Percentiles rank a stretch among this genome's conserved stretches.
Conservation (phyloP, 2,113 vertebrate genomes). For the Sander vitreus region DNA sequence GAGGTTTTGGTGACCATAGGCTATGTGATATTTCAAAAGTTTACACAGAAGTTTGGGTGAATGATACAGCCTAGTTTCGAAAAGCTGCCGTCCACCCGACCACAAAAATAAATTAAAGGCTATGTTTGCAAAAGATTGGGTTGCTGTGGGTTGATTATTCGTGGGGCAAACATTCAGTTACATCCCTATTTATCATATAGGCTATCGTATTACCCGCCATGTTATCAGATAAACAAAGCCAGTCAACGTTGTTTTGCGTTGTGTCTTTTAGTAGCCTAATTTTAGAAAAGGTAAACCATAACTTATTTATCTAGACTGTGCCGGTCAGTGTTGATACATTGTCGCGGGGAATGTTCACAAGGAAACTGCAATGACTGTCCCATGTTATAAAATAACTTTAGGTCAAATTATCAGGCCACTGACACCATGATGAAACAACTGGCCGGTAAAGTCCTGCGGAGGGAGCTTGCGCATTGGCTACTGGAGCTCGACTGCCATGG, state of each 20-base stretch:
- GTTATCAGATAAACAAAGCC: background rate
- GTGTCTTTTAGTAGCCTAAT: background rate
- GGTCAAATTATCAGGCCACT: background rate
- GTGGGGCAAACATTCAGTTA: background rate
- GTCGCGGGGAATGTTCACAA: background rate
- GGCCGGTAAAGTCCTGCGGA: slow-evolving; percentile 38
- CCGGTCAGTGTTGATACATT: background rate
- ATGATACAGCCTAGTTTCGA: too few relatives aligned
- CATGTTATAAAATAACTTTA: background rate
- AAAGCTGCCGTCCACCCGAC: background rate
- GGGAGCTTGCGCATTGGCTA: slow-evolving; percentile 71
- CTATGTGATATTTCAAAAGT: background rate
- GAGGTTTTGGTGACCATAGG: background rate
- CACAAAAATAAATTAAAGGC: background rate
- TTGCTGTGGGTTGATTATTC: background rate
- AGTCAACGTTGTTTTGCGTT: background rate
- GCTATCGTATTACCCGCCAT: background rate
- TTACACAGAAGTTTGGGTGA: background rate
- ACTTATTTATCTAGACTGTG: background rate
- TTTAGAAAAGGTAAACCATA: background rate
- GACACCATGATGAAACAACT: slow-evolving; percentile 33
- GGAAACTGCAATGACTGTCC: background rate
- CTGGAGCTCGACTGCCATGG: slow-evolving; percentile 65
- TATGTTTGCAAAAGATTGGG: background rate
- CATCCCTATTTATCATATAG: background rate